Evolutionary conservation across 2,888 invertebrate species (phyloP).

Genomic region (Stramonita haemastoma): DNA sequence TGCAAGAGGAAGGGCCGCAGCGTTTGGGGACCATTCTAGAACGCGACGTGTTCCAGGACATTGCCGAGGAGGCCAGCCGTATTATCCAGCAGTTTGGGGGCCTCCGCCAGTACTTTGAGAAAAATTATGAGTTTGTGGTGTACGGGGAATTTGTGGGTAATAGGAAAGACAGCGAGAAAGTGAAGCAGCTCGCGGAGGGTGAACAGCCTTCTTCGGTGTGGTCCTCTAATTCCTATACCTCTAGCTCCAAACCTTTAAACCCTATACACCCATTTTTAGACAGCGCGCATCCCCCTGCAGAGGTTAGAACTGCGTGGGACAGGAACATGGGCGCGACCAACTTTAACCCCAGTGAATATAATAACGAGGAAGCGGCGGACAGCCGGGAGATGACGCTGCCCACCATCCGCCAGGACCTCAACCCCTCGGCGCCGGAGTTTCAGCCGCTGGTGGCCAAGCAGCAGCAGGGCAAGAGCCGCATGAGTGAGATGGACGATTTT

Average conservation of each 20-base stretch:
- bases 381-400: slow-evolving; percentile 22
- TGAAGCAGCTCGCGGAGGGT: slow-evolving; percentile 53
- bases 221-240: not conserved
- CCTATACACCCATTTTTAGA: not conserved
- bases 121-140: slow-evolving; percentile 62
- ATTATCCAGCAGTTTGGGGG: slow-evolving; percentile 59
- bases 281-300: not conserved
- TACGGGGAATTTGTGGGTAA: slow-evolving; percentile 61
- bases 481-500: slow-evolving; percentile 8
- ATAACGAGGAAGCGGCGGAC: not conserved
- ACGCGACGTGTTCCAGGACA: slow-evolving; percentile 57
- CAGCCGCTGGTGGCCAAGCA: slow-evolving; percentile 5
- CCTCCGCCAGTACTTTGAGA: slow-evolving; percentile 56
- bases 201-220: not conserved
- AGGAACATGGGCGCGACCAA: not conserved
- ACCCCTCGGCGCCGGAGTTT: slow-evolving; percentile 43
- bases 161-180: slow-evolving; percentile 52
- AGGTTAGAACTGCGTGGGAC: not conserved
- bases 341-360: not conserved
- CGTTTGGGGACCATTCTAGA: slow-evolving; percentile 53
- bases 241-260: not conserved
- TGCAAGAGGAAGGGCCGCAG: slow-evolving; percentile 61
- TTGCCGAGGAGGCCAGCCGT: slow-evolving; percentile 60
- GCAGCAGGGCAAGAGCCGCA: no score
- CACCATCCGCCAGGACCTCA: not conserved